phyloP scores from a whole-genome alignment of 2,797 vertebrate genomes.

The Spheniscus humboldti region DNA sequence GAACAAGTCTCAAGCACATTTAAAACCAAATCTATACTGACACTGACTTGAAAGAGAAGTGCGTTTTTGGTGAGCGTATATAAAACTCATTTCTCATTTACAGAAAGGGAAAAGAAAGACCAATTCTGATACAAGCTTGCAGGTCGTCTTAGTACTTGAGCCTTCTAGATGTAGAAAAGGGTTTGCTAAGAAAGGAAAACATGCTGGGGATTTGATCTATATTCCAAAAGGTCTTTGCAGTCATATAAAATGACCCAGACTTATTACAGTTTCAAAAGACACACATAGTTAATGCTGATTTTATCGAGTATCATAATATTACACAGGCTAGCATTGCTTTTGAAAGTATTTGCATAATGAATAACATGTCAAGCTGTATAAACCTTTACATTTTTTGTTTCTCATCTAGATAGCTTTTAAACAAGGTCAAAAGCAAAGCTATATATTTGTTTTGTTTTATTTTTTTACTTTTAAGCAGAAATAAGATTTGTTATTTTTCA shows the following conservation, averaged over 20 bases:
- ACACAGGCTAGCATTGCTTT: slow-evolving; percentile 38
- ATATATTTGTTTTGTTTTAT: neutral
- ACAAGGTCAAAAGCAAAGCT: slow-evolving; percentile 40
- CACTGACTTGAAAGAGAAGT: slow-evolving; percentile 1
- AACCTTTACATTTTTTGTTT: slow-evolving; percentile 38
- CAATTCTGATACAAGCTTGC: neutral
- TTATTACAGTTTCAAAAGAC: slow-evolving; percentile 67
- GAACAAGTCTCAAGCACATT: neutral
- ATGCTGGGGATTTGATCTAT: slow-evolving; percentile 65
- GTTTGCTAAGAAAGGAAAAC: slow-evolving; percentile 68
- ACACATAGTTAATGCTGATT: slow-evolving; percentile 61
- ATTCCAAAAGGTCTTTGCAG: slow-evolving; percentile 65
- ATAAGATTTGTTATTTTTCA: neutral
- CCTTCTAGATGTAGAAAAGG: slow-evolving; percentile 41
- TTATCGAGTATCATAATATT: slow-evolving; percentile 60
- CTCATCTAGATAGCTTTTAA: slow-evolving; percentile 31
- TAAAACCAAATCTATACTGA: neutral
- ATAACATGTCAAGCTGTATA: slow-evolving; percentile 40
- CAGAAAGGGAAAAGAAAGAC: slow-evolving; percentile 28
- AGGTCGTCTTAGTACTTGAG: neutral
- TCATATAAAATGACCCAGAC: slow-evolving; percentile 60
- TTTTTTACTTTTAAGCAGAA: slow-evolving; percentile 12
- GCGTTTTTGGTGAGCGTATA: neutral
- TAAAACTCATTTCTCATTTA: slow-evolving; percentile 11
- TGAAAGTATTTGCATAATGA: slow-evolving; percentile 60